Evolutionary conservation across 1,140 invertebrate genomes (phyloP).

Genomic region (Papilio helenus): DNA sequence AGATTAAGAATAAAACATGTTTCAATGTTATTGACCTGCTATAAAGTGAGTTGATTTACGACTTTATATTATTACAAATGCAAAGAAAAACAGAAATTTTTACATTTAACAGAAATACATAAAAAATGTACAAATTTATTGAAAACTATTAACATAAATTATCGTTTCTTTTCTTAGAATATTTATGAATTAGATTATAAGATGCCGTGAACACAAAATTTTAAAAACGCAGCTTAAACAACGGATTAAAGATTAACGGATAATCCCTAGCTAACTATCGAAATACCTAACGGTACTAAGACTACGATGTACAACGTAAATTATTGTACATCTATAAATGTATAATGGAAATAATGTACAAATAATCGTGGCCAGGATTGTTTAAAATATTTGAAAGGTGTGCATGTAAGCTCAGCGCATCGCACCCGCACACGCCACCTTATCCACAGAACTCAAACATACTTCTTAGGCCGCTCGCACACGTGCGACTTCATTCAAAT

Average conservation of each 20-base stretch:
- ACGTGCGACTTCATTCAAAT: background rate
- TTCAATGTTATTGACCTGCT: conserved; percentile 8
- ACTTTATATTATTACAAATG: background rate
- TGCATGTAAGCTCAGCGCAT: conserved; percentile 5
- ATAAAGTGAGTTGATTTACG: conserved; percentile 1
- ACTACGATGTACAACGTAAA: background rate
- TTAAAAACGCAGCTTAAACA: background rate
- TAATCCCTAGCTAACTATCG: background rate
- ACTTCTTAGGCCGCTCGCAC: background rate
- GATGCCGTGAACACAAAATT: background rate
- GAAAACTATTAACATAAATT: background rate
- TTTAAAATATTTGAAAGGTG: conserved; percentile 17
- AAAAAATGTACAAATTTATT: background rate
- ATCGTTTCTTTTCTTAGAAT: background rate
- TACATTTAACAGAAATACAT: background rate
- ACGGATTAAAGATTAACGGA: background rate
- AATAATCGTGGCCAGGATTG: background rate
- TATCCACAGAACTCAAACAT: conserved; percentile 13
- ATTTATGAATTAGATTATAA: background rate
- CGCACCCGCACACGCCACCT: conserved; percentile 5
- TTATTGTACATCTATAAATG: background rate
- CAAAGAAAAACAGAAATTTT: background rate
- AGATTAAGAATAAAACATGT: background rate
- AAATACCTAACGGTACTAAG: background rate
- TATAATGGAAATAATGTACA: background rate